A percentile compares a stretch with the other conserved stretches of the same genome.
Conservation (phyloP, 2,113 vertebrate genomes). For the Catharus bicknelli region DNA sequence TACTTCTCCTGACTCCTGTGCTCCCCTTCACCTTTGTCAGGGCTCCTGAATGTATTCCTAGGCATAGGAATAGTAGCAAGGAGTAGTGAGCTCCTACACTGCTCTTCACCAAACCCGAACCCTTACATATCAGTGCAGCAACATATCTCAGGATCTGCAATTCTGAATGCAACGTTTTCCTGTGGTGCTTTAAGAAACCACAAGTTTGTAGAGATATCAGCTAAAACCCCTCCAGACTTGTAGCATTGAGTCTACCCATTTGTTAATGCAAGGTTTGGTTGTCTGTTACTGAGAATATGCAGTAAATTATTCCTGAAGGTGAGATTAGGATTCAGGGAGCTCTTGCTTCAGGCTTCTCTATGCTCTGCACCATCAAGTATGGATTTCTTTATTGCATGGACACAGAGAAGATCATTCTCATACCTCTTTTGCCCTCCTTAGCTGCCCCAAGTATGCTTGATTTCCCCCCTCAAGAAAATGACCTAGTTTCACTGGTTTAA, state of each 20-base stretch:
- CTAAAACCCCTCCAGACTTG: neutral
- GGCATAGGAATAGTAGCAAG: neutral
- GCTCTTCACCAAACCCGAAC: neutral
- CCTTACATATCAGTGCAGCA: neutral
- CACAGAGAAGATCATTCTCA: neutral
- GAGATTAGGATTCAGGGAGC: neutral
- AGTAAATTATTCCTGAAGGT: neutral
- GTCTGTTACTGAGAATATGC: neutral
- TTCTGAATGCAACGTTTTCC: neutral
- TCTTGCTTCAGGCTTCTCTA: neutral
- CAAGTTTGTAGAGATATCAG: neutral
- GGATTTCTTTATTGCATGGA: neutral
- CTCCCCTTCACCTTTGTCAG: neutral
- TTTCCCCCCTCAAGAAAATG: neutral
- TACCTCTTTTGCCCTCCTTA: neutral
- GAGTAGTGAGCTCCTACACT: neutral
- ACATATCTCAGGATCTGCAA: neutral
- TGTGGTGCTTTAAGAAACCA: neutral
- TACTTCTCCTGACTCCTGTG: neutral
- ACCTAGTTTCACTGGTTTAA: neutral
- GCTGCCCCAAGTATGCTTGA: neutral
- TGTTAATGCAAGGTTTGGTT: neutral
- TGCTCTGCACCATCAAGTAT: neutral
- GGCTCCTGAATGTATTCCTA: neutral
- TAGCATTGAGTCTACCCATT: neutral